A percentile compares a stretch with the other conserved stretches of the same genome.
Evolutionary conservation across 1,140 invertebrate species (phyloP).

Genomic region (Protaetia brevitarsis): DNA sequence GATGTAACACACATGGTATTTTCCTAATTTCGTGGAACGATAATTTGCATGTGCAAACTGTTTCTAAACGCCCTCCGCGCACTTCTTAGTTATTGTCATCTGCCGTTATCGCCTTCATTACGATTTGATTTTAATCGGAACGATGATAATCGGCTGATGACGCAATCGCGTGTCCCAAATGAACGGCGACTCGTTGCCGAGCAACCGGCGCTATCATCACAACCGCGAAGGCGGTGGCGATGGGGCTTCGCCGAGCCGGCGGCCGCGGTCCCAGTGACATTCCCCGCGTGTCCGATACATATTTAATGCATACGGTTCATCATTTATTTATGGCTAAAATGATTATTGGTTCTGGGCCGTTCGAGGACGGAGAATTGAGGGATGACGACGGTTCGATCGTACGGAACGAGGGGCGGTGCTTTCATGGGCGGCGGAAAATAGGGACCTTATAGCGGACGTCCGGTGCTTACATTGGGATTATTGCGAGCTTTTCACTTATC

Average conservation of each 20-base stretch:
- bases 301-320: conserved; percentile 12
- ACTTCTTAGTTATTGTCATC: not conserved
- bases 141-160: not conserved
- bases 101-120: not conserved
- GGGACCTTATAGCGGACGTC: too few relatives aligned
- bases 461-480: too few relatives aligned
- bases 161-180: not conserved
- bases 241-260: not conserved
- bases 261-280: not conserved
- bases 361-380: conserved; percentile 2
- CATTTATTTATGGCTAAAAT: conserved; percentile 13
- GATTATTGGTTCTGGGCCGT: conserved; percentile 15
- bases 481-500: too few relatives aligned
- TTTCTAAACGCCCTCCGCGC: too few relatives aligned
- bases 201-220: not conserved
- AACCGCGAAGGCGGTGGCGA: not conserved
- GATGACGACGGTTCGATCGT: conserved; percentile 8
- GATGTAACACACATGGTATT: too few relatives aligned
- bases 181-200: not conserved
- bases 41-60: too few relatives aligned
- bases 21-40: too few relatives aligned
- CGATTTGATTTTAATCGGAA: not conserved
- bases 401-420: too few relatives aligned
- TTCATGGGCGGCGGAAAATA: too few relatives aligned
- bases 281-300: conserved; percentile 14